Conservation (phyloP, 2,113 vertebrate genomes). For the Orycteropus afer region DNA sequence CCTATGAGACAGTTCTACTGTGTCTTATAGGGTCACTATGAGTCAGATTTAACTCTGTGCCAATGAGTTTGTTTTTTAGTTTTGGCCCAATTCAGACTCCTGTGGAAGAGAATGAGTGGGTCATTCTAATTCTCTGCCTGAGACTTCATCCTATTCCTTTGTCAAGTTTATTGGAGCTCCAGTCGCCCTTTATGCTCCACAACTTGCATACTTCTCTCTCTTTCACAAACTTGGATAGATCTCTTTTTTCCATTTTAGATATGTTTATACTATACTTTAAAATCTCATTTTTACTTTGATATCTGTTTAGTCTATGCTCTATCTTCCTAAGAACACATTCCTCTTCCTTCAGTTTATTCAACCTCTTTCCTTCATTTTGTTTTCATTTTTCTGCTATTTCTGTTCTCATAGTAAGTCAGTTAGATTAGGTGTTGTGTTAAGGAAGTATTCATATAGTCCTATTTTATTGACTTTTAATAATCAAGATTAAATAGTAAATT, state of each 20-base stretch:
- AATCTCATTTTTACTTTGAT: not conserved
- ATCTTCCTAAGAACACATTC: not conserved
- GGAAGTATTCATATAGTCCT: not conserved
- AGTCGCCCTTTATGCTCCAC: not conserved
- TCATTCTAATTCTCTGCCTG: not conserved
- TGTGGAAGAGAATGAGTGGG: not conserved
- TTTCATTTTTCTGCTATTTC: slow-evolving; percentile 1
- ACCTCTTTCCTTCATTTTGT: not conserved
- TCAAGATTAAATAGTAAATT: slow-evolving; percentile 9
- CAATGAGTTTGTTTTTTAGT: too few species aligned
- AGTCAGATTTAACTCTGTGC: too few species aligned
- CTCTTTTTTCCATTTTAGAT: not conserved
- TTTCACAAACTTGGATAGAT: not conserved
- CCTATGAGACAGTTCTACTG: too few species aligned
- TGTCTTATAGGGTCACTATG: too few species aligned
- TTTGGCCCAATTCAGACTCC: too few species aligned
- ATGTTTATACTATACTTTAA: not conserved
- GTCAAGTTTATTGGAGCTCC: not conserved
- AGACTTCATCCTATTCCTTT: not conserved
- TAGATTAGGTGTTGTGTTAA: not conserved
- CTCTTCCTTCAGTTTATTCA: not conserved
- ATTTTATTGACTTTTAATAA: not conserved
- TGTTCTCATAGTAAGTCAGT: not conserved
- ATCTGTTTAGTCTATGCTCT: not conserved
- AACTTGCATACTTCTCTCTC: not conserved